Evolutionary conservation across 2,797 vertebrate genomes (phyloP), one percentile per base, ranked within the genome.

Genomic region (Leptoclinus maculatus): DNA sequence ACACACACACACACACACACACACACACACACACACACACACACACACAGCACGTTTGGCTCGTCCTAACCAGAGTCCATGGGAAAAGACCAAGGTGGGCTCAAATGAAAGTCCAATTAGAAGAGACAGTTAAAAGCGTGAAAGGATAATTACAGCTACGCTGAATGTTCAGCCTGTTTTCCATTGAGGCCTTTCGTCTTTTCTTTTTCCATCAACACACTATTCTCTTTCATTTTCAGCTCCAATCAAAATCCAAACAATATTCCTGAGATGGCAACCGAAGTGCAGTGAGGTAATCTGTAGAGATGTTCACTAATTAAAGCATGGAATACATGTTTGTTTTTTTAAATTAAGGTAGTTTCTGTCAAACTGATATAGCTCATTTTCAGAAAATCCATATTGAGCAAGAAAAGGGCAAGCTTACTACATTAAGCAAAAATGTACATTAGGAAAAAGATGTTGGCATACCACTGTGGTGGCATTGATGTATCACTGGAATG

Each of bases 51-150:
- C 79, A 87, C 27, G 21, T 80, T 70, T 88, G 84, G 83, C 86
- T 85, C 69, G 51, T 73, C 77, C 75, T 88, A 89, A 90, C 84
- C 82, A 80, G 81, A 77, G 83, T 83, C 80, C 83, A 84, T 84
- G 79, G 85, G 74, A 88, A 89, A 85, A 89, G 66, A 83, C 78
- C 78, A 80, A 78, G 83, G 81, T 87, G 85, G 80, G 79, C 79
- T 89, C 64, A 34, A 77, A 81, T 87, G 76, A 88, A 88, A 87
- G 86, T 90, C 83, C 85, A 90, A 90, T 92, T 89, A 91, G 83
- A 84, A 39, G 62, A 88, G 83, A 82, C 86, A 84, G 82, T 89
- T 88, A 87, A 88, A 92, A 82, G 65, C 80, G 39, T 80, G 83
- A 79, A 85, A 87, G 78, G 45, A 49, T 86, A 87, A 87, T 90